These are phyloP conservation scores for Tenodera sinensis DNA, from an alignment of 2,888 invertebrate genomes.

Conservation along the genomic window DNA sequence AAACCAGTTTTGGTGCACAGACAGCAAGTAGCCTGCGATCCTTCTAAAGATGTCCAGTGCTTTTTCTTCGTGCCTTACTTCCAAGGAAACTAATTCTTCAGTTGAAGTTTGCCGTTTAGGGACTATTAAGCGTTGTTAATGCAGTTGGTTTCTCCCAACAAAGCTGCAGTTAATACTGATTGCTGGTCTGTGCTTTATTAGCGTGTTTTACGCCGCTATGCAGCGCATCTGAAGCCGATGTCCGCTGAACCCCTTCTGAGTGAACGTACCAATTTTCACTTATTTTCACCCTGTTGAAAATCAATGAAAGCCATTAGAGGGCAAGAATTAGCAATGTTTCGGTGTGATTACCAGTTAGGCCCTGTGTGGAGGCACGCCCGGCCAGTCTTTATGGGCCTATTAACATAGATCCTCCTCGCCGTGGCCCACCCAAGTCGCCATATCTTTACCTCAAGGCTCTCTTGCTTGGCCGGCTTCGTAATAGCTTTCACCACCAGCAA, in stretches of 20 bases:
- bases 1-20: too few species aligned
- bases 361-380: not conserved
- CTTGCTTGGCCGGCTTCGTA: conserved; percentile 22
- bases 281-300: not conserved
- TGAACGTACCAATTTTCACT: not conserved
- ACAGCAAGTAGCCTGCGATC: too few species aligned
- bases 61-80: too few species aligned
- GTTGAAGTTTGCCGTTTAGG: too few species aligned
- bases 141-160: not conserved
- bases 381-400: conserved; percentile 23
- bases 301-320: not conserved
- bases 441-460: conserved; percentile 16
- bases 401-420: conserved; percentile 11
- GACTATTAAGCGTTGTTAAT: not conserved
- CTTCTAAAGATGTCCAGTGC: too few species aligned
- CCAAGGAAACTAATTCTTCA: too few species aligned
- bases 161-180: too few species aligned
- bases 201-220: not conserved
- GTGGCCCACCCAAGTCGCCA: conserved; percentile 28
- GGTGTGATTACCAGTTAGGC: not conserved
- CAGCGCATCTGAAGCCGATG: not conserved
- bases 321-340: not conserved
- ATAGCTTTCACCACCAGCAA: conserved; percentile 40
- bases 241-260: not conserved
- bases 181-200: not conserved